Evolutionary conservation across 2,113 vertebrate genomes (phyloP).

Genomic region (Bungarus multicinctus): DNA sequence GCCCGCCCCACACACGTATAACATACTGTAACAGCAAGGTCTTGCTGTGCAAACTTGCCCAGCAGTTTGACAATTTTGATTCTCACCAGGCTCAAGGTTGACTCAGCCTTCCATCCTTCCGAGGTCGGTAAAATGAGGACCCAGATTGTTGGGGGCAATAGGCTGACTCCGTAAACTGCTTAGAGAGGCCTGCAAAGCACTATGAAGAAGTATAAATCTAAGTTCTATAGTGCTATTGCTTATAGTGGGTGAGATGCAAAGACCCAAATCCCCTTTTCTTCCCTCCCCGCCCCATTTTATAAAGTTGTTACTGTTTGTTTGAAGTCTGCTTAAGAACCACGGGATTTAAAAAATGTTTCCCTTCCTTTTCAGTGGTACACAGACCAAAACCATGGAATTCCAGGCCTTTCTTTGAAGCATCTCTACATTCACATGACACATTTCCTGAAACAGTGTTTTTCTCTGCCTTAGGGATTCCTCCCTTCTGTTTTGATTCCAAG

Average conservation of each 20-base stretch:
- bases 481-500: neutral
- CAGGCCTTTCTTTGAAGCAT: constrained; percentile 81
- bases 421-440: constrained; percentile 89
- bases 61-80: no score
- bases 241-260: neutral
- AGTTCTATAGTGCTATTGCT: no score
- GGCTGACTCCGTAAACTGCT: no score
- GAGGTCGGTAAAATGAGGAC: no score
- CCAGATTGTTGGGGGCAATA: no score
- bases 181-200: no score
- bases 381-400: constrained; percentile 86
- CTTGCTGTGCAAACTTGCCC: neutral
- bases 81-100: no score
- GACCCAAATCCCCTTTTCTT: neutral
- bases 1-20: neutral
- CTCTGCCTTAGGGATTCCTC: constrained; percentile 51
- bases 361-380: constrained; percentile 91
- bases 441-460: constrained; percentile 91
- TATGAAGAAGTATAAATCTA: no score
- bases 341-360: neutral
- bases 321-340: neutral
- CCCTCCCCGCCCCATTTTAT: neutral
- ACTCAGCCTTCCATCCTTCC: no score
- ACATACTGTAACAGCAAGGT: neutral
- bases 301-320: neutral